phyloP scores from a whole-genome alignment of 2,113 vertebrate species.

The Prunella fulvescens region DNA sequence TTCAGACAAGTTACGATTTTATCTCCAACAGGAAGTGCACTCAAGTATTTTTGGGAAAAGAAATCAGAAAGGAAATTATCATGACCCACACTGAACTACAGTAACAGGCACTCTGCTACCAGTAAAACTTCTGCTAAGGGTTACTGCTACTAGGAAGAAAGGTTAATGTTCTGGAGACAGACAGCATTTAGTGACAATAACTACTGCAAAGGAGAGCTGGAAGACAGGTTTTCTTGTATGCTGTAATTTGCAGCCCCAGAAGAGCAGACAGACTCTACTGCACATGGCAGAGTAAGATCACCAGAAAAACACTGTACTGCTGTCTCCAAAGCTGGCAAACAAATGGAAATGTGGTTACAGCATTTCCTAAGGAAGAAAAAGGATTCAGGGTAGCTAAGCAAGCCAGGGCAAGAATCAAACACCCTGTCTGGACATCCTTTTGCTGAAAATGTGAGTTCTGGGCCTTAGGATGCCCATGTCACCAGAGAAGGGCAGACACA shows the following conservation, averaged over 20 bases:
- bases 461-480: neutral
- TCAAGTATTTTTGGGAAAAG: constrained; percentile 39
- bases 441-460: neutral
- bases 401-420: neutral
- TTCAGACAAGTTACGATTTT: neutral
- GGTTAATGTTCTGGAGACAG: neutral
- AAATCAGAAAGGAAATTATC: constrained; percentile 22
- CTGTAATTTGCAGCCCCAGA: neutral
- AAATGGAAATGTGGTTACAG: neutral
- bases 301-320: neutral
- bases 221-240: neutral
- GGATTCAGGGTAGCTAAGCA: neutral
- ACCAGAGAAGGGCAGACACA: neutral
- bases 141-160: neutral
- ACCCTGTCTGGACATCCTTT: neutral
- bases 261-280: neutral
- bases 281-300: neutral
- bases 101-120: neutral
- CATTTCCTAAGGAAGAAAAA: neutral
- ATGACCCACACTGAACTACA: neutral
- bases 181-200: neutral
- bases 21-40: constrained; percentile 22
- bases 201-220: neutral
- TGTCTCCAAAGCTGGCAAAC: neutral
- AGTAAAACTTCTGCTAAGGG: neutral